Evolutionary conservation across 2,113 vertebrate species (phyloP).

Genomic region (Ceratotherium simum): DNA sequence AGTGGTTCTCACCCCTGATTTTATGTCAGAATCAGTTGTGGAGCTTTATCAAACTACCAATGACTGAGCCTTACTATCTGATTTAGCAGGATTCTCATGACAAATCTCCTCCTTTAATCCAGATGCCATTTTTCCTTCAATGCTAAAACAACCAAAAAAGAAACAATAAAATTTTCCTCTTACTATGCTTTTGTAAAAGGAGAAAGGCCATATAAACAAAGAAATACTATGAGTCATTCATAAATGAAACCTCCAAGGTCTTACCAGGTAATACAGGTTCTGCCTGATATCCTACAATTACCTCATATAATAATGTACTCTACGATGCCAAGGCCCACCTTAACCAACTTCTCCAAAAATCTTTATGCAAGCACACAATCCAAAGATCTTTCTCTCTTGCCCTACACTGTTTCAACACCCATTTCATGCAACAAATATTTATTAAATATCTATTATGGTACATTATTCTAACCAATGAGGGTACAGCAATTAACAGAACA

Average conservation of each 20-base stretch:
- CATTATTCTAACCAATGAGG: background rate
- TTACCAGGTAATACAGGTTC: slow-evolving; percentile 47
- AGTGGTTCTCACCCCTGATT: background rate
- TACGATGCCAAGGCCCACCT: background rate
- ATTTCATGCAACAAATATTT: slow-evolving; percentile 51
- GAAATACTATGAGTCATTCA: slow-evolving; percentile 61
- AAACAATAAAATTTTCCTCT: slow-evolving; percentile 58
- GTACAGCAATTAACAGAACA: slow-evolving; percentile 12
- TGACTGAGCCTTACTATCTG: background rate
- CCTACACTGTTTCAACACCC: slow-evolving; percentile 1
- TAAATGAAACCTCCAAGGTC: slow-evolving; percentile 60
- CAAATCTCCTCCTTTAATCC: slow-evolving; percentile 38
- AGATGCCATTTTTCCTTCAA: background rate
- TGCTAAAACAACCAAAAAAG: slow-evolving; percentile 13
- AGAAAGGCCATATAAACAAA: slow-evolving; percentile 61
- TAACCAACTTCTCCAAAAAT: slow-evolving; percentile 39
- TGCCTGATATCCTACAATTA: slow-evolving; percentile 54
- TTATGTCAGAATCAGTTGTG: background rate
- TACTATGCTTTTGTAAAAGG: slow-evolving; percentile 7
- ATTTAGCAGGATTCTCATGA: background rate
- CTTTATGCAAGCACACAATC: slow-evolving; percentile 35
- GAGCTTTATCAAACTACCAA: background rate
- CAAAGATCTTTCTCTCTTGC: slow-evolving; percentile 26
- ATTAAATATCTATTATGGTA: background rate
- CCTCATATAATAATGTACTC: slow-evolving; percentile 38